phyloP scores from a whole-genome alignment of 2,113 vertebrate species.

The Podarcis muralis region DNA sequence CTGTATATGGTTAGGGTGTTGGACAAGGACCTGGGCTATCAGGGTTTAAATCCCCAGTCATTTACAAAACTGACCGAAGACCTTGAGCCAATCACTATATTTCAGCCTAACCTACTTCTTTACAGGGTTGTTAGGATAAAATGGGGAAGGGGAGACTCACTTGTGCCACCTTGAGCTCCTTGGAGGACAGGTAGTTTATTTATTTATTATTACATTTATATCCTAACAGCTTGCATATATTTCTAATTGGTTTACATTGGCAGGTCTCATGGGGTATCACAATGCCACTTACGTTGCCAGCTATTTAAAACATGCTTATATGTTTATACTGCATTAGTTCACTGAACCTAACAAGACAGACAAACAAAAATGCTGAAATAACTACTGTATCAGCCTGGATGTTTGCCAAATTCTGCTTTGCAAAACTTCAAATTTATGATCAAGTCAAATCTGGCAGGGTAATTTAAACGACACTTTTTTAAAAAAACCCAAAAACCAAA shows the following conservation, averaged over 20 bases:
- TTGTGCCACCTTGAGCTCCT: too few species aligned
- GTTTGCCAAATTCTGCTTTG: conserved; percentile 18
- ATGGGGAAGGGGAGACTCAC: too few species aligned
- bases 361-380: background rate
- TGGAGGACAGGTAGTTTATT: too few species aligned
- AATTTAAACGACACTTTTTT: conserved; percentile 4
- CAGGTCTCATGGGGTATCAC: background rate
- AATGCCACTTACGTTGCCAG: rapidly evolving
- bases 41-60: too few species aligned
- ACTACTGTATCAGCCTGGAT: background rate
- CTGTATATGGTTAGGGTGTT: too few species aligned
- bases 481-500: background rate
- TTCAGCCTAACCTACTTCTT: too few species aligned
- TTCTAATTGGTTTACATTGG: background rate
- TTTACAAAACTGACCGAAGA: too few species aligned
- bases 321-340: background rate
- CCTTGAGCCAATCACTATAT: too few species aligned
- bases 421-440: background rate
- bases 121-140: too few species aligned
- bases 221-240: background rate
- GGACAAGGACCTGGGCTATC: too few species aligned
- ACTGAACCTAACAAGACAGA: background rate
- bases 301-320: background rate
- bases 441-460: background rate
- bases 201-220: background rate